A percentile compares a stretch with the other conserved stretches of the same genome.
Conservation (phyloP, 2,888 invertebrate species). For the Hofmannophila pseudospretella region DNA sequence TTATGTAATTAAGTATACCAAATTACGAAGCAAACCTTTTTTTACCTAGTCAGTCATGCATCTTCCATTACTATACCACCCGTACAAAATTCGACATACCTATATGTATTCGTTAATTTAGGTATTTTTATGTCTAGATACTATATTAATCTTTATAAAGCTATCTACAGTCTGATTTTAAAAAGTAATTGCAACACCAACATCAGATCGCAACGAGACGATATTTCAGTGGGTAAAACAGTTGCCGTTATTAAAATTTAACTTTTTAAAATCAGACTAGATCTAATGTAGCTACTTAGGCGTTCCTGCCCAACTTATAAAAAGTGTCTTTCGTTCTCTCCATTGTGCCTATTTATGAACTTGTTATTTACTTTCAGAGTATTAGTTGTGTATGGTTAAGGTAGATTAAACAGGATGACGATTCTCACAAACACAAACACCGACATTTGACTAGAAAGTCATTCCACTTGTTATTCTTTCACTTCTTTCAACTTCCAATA, state of each 20-base stretch:
- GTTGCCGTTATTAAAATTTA: no score
- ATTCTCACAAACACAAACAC: constrained; percentile 42
- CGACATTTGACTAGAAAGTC: constrained; percentile 25
- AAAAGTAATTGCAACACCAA: no score
- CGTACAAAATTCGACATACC: no score
- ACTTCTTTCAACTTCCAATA: constrained; percentile 39
- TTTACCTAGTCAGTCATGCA: background rate
- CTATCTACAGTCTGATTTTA: no score
- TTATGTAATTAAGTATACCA: no score
- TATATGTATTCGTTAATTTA: no score
- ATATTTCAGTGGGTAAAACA: no score
- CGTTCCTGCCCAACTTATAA: constrained; percentile 4
- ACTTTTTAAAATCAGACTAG: no score
- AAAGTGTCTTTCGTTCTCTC: constrained; percentile 27
- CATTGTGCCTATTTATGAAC: constrained; percentile 56
- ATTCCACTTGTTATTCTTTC: constrained; percentile 71
- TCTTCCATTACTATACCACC: no score
- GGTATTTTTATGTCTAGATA: no score
- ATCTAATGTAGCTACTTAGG: background rate
- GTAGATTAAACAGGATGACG: constrained; percentile 41
- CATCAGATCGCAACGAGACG: no score
- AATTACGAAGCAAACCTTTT: constrained; percentile 1
- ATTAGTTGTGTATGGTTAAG: constrained; percentile 45
- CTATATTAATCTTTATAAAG: no score
- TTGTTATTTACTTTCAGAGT: constrained; percentile 59